phyloP scores from a whole-genome alignment of 2,797 vertebrate species.

The Myripristis murdjan region DNA sequence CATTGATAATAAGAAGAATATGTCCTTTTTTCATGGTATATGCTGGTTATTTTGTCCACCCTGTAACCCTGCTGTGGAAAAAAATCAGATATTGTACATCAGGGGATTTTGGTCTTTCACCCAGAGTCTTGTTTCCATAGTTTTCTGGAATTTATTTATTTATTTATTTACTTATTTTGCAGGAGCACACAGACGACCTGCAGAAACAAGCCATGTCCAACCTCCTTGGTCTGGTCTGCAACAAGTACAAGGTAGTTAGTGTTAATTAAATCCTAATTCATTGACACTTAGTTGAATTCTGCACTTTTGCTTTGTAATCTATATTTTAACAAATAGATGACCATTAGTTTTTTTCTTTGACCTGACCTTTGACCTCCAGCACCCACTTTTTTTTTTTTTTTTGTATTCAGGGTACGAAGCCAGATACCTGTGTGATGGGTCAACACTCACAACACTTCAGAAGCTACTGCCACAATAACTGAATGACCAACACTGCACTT shows the following conservation, averaged over 20 bases:
- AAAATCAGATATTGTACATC: no score
- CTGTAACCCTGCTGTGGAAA: no score
- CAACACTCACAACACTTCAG: slow-evolving; percentile 22
- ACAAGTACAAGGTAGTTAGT: slow-evolving; percentile 86
- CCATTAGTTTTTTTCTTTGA: neutral
- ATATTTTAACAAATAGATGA: neutral
- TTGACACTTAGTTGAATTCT: neutral
- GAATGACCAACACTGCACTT: slow-evolving; percentile 39
- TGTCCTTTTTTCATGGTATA: no score
- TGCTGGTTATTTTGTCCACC: no score
- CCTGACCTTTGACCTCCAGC: slow-evolving; percentile 12
- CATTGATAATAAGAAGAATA: no score
- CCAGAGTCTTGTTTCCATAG: neutral
- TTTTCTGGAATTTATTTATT: neutral
- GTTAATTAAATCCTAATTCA: neutral
- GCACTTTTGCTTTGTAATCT: neutral
- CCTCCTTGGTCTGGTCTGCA: slow-evolving; percentile 88
- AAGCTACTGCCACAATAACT: slow-evolving; percentile 55
- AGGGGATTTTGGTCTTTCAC: neutral
- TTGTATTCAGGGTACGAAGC: slow-evolving; percentile 67
- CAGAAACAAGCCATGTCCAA: slow-evolving; percentile 74
- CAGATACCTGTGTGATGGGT: slow-evolving; percentile 51
- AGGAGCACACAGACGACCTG: slow-evolving; percentile 83
- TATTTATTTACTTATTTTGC: slow-evolving; percentile 1
- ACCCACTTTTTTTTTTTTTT: neutral